Evolutionary conservation across 1,140 invertebrate genomes (phyloP).

Genomic region (Cylas formicarius): DNA sequence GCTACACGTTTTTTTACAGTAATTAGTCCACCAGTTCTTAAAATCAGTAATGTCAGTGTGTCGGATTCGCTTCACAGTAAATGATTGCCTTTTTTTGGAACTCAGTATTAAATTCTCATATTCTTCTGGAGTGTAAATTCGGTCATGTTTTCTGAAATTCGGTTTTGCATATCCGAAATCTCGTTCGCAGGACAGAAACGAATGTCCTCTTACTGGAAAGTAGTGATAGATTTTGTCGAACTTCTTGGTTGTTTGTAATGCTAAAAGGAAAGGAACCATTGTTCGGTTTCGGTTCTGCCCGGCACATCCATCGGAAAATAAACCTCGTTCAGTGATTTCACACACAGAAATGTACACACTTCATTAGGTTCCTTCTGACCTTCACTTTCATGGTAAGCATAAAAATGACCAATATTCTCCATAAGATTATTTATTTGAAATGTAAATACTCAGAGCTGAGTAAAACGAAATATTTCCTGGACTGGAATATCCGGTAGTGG

Average conservation of each 20-base stretch:
- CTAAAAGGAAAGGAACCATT: constrained; percentile 5
- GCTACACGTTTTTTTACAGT: constrained; percentile 19
- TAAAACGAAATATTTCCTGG: constrained; percentile 24
- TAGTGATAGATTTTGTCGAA: constrained; percentile 18
- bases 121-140: constrained; percentile 23
- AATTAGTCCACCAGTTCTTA: constrained; percentile 19
- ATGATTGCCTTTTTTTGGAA: constrained; percentile 21
- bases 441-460: constrained; percentile 34
- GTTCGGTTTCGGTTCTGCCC: constrained; percentile 31
- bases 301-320: constrained; percentile 29
- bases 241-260: constrained; percentile 8
- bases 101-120: constrained; percentile 24
- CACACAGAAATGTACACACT: constrained; percentile 8
- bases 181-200: constrained; percentile 20
- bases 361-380: constrained; percentile 14
- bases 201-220: constrained; percentile 9
- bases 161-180: constrained; percentile 32
- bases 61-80: constrained; percentile 22
- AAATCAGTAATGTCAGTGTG: constrained; percentile 23
- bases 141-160: constrained; percentile 18
- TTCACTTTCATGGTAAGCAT: constrained; percentile 25
- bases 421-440: constrained; percentile 35
- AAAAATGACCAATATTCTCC: constrained; percentile 23
- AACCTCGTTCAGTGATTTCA: constrained; percentile 29
- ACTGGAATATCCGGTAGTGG: constrained; percentile 18